phyloP scores from a whole-genome alignment of 2,797 vertebrate species.

The Spondyliosoma cantharus region DNA sequence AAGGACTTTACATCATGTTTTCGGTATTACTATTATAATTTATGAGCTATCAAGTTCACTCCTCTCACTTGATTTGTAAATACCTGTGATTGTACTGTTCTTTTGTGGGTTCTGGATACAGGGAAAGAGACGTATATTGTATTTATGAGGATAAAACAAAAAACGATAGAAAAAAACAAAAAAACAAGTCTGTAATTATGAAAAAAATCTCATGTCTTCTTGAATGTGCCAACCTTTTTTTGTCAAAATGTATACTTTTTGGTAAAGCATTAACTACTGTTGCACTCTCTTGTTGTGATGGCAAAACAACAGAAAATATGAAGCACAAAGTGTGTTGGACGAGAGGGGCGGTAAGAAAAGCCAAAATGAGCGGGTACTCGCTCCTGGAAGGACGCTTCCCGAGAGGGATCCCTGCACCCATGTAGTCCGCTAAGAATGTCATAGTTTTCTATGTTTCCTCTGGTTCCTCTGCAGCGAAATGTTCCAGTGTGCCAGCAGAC shows the following conservation, averaged over 20 bases:
- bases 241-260: conserved; percentile 82
- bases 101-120: conserved; percentile 82
- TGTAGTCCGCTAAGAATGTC: conserved; percentile 79
- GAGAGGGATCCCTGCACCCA: conserved; percentile 63
- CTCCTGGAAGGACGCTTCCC: conserved; percentile 45
- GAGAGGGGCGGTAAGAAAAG: conserved; percentile 63
- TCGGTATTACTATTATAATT: conserved; percentile 83
- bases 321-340: conserved; percentile 85
- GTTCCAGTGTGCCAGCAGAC: conserved; percentile 62
- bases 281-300: conserved; percentile 85
- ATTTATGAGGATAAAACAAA: conserved; percentile 83
- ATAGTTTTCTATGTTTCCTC: conserved; percentile 63
- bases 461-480: conserved; percentile 61
- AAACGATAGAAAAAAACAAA: conserved; percentile 29
- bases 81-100: conserved; percentile 85
- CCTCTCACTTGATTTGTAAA: conserved; percentile 81
- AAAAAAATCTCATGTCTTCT: conserved; percentile 79
- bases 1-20: conserved; percentile 71
- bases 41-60: conserved; percentile 78
- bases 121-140: conserved; percentile 85
- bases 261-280: conserved; percentile 80
- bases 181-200: conserved; percentile 75
- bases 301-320: conserved; percentile 81
- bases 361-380: conserved; percentile 62
- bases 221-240: conserved; percentile 88